Evolutionary conservation across 2,797 vertebrate genomes (phyloP), one percentile per base, ranked within the genome.

Genomic region (Pogonophryne albipinna): DNA sequence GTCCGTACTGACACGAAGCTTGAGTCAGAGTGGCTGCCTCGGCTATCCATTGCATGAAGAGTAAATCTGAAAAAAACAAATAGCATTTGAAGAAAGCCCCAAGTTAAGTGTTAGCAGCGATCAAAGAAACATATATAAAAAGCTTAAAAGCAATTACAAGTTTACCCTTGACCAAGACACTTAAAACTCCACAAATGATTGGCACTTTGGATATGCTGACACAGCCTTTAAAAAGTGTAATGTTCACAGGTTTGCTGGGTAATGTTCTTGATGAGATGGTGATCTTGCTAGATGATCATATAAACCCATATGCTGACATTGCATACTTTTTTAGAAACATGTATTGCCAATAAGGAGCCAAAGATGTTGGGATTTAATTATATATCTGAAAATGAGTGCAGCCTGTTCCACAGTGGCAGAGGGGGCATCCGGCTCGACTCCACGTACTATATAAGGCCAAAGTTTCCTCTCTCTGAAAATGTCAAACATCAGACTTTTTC

Each of bases 1-100:
- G 98, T 99, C 65, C 97, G 94, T 55, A 99, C 93, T 0, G 97
- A 97, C 75, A 99, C 97, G 0, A 95, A 97, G 90, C 97, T 99
- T 7, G 96, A 94, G 69, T 98, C 97, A 0, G 98, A 99, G 69
- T 95, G 96, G 75, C 97, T 96, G 15, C 98, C 98, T 53, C 97
- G 95, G 1, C 97, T 98, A 64, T 99, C 98, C 92, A 99, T 95
- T 0, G 98, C 98, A 1, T 96, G 95, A 11, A 99, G 95, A 34
- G 97, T 99, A 74, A 99, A 99, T 85, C 98, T 99, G 64, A 63
- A 85, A 70, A 42, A 10, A 13, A 71, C 14, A 56, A 70, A 58
- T 31, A 63, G 9, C 3, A 42, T 51, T 11, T 50, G 17, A 57
- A 59, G 11, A 10, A 66, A 6, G 13, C 34, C 5, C 8, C 20